Percentiles rank a stretch among this genome's conserved stretches.
Conservation (phyloP, 1,140 invertebrate genomes). For the Cylas formicarius region DNA sequence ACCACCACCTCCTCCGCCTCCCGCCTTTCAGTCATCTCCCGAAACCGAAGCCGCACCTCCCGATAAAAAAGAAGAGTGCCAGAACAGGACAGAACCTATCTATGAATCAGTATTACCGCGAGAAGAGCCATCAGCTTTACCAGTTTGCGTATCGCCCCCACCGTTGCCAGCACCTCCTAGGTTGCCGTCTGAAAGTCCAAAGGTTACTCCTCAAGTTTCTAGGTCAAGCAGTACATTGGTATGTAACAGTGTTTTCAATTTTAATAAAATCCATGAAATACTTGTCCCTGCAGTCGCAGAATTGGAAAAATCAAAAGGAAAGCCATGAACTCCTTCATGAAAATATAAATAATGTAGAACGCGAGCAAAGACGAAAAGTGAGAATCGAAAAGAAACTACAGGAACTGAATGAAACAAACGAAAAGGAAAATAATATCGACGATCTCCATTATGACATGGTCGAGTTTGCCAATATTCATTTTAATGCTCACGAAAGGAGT, state of each 20-base stretch:
- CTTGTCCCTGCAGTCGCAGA: constrained; percentile 29
- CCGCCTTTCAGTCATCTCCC: constrained; percentile 37
- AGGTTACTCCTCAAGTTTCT: constrained; percentile 40
- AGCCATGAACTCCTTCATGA: constrained; percentile 26
- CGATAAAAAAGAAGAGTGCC: constrained; percentile 42
- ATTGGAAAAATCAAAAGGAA: constrained; percentile 29
- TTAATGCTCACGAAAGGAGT: constrained; percentile 81
- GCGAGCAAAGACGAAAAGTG: constrained; percentile 69
- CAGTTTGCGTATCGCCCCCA: constrained; percentile 46
- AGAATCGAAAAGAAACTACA: constrained; percentile 79
- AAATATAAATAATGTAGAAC: constrained; percentile 44
- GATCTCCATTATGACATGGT: constrained; percentile 73
- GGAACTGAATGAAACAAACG: constrained; percentile 57
- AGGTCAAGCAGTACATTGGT: constrained; percentile 33
- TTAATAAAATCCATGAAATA: constrained; percentile 2
- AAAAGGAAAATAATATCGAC: constrained; percentile 49
- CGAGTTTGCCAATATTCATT: constrained; percentile 90
- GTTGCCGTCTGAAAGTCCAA: constrained; percentile 42
- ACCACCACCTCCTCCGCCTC: constrained; percentile 61
- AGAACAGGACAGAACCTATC: constrained; percentile 67
- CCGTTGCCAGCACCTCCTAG: constrained; percentile 45
- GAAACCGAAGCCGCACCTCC: constrained; percentile 34
- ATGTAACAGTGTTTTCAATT: constrained; percentile 13
- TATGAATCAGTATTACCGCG: constrained; percentile 75
- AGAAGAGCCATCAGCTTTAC: constrained; percentile 46